Conservation (phyloP, 1,140 invertebrate species). For the Drosophila takahashii region DNA sequence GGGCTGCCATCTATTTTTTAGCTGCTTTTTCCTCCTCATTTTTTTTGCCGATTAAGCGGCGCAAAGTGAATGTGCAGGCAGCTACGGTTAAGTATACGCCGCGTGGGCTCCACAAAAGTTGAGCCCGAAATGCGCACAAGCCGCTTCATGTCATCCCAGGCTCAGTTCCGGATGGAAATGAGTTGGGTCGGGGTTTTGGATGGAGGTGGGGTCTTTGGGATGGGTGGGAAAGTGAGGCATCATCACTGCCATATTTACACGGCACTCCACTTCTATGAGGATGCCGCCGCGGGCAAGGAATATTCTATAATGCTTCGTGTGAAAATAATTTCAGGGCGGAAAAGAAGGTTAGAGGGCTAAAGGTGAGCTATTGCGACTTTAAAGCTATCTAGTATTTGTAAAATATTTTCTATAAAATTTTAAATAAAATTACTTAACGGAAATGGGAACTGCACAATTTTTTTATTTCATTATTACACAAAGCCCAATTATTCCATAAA, state of each 20-base stretch:
- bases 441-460: too few relatives aligned
- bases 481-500: background rate
- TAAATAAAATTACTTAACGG: too few relatives aligned
- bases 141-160: constrained; percentile 45
- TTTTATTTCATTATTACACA: too few relatives aligned
- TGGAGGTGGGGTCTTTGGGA: background rate
- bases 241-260: constrained; percentile 63
- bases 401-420: background rate
- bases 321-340: constrained; percentile 75
- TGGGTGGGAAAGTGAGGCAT: background rate
- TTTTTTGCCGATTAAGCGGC: constrained; percentile 50
- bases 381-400: constrained; percentile 6
- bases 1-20: constrained; percentile 14
- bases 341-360: constrained; percentile 64
- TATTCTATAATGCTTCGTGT: constrained; percentile 68
- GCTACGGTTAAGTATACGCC: constrained; percentile 66
- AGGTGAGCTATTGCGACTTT: background rate
- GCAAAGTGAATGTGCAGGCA: constrained; percentile 37
- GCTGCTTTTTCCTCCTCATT: background rate
- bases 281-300: constrained; percentile 35
- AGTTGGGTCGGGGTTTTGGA: background rate
- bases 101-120: constrained; percentile 54
- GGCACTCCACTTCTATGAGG: constrained; percentile 51
- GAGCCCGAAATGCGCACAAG: constrained; percentile 54
- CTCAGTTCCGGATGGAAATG: constrained; percentile 28